phyloP scores from a whole-genome alignment of 2,888 invertebrate genomes.

The Xanthorhoe spadicearia region DNA sequence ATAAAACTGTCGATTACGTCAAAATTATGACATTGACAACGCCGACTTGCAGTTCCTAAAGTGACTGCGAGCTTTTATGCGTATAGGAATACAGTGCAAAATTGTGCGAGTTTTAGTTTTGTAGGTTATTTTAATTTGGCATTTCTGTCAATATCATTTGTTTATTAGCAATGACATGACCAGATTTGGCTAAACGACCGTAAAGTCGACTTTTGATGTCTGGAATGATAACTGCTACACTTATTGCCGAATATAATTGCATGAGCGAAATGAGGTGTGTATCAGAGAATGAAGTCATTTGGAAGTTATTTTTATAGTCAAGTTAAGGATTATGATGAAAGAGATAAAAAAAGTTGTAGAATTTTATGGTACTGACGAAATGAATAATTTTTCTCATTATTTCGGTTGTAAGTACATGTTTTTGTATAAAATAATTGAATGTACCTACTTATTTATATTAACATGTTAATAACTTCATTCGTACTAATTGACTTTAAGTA shows the following conservation, averaged over 20 bases:
- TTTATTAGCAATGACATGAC: constrained; percentile 25
- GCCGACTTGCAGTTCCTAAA: neutral
- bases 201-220: constrained; percentile 32
- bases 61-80: neutral
- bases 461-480: neutral
- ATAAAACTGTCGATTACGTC: constrained; percentile 53
- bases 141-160: constrained; percentile 18
- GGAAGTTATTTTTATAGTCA: constrained; percentile 33
- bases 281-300: constrained; percentile 42
- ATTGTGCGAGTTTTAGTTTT: neutral
- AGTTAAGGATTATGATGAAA: constrained; percentile 35
- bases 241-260: constrained; percentile 32
- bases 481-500: neutral
- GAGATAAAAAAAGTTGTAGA: constrained; percentile 37
- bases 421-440: neutral
- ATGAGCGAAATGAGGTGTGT: constrained; percentile 19
- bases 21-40: constrained; percentile 41
- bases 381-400: constrained; percentile 11
- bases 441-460: neutral
- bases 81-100: constrained; percentile 11
- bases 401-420: constrained; percentile 8
- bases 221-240: constrained; percentile 33
- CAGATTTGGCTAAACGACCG: constrained; percentile 27
- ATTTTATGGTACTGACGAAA: constrained; percentile 22
- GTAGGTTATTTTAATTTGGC: constrained; percentile 1